Percentiles rank a stretch among this genome's conserved stretches.
These are phyloP conservation scores for Oncorhynchus clarkii DNA, from an alignment of 2,113 vertebrate species.

Conservation along the genomic window DNA sequence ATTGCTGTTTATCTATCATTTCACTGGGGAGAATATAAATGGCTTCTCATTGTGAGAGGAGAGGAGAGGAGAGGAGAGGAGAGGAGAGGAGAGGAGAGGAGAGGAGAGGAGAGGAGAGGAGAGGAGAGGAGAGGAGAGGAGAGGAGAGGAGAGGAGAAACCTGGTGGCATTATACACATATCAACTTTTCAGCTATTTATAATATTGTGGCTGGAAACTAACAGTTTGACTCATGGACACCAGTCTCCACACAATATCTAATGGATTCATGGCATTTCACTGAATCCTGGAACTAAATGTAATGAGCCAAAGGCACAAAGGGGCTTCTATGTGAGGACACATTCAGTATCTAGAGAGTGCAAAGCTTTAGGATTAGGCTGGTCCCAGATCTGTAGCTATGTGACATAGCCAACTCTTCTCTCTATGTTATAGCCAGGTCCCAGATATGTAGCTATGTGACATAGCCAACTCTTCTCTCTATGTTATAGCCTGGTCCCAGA, in stretches of 20 bases:
- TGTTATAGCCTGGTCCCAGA: too few relatives aligned
- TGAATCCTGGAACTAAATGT: not conserved
- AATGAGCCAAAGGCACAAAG: not conserved
- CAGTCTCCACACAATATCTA: not conserved
- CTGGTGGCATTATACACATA: too few relatives aligned
- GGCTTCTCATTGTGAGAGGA: not conserved
- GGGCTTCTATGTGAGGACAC: not conserved
- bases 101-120: not conserved
- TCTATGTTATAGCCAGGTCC: too few relatives aligned
- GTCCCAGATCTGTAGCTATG: too few relatives aligned
- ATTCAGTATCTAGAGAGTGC: too few relatives aligned
- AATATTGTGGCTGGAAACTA: too few relatives aligned
- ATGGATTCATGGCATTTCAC: not conserved
- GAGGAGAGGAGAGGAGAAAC: not conserved
- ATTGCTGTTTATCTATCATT: not conserved
- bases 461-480: too few relatives aligned
- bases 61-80: slow-evolving; percentile 1
- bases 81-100: not conserved
- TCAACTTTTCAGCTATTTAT: too few relatives aligned
- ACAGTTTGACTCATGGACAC: not conserved
- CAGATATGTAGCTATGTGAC: too few relatives aligned
- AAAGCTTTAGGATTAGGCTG: too few relatives aligned
- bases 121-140: not conserved
- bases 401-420: too few relatives aligned
- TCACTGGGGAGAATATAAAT: not conserved